Percentiles rank a stretch among this genome's conserved stretches.
Evolutionary conservation across 1,140 invertebrate genomes (phyloP).

Genomic region (Glomeris maerens): DNA sequence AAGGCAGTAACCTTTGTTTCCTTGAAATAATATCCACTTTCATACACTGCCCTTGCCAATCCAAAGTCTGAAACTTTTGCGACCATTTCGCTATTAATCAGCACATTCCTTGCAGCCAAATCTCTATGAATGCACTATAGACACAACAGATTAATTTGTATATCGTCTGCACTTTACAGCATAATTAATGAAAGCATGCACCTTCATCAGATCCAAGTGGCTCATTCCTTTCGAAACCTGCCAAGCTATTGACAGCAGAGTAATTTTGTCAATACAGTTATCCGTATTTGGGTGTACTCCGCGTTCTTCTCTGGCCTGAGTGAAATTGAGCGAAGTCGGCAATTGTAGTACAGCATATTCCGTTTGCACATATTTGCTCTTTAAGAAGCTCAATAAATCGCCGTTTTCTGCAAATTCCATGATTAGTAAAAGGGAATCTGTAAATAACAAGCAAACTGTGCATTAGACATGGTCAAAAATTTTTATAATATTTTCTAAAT

Average conservation of each 20-base stretch:
- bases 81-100: not conserved
- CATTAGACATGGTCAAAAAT: too few relatives aligned
- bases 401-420: not conserved
- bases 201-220: not conserved
- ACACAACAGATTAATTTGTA: not conserved
- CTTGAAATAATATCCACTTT: slow-evolving; percentile 2
- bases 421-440: not conserved
- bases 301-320: too few relatives aligned
- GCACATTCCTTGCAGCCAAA: slow-evolving; percentile 2
- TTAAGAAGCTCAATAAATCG: not conserved
- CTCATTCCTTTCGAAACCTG: slow-evolving; percentile 1
- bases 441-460: too few relatives aligned
- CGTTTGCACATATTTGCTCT: not conserved
- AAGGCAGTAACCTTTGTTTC: not conserved
- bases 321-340: too few relatives aligned
- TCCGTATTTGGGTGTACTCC: not conserved
- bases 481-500: too few relatives aligned
- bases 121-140: slow-evolving; percentile 1
- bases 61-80: slow-evolving; percentile 3
- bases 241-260: not conserved
- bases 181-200: not conserved
- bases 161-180: not conserved
- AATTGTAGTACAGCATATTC: not conserved
- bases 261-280: not conserved
- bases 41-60: slow-evolving; percentile 5